Conservation (phyloP, 2,113 vertebrate genomes). For the Triplophysa tibetana region DNA sequence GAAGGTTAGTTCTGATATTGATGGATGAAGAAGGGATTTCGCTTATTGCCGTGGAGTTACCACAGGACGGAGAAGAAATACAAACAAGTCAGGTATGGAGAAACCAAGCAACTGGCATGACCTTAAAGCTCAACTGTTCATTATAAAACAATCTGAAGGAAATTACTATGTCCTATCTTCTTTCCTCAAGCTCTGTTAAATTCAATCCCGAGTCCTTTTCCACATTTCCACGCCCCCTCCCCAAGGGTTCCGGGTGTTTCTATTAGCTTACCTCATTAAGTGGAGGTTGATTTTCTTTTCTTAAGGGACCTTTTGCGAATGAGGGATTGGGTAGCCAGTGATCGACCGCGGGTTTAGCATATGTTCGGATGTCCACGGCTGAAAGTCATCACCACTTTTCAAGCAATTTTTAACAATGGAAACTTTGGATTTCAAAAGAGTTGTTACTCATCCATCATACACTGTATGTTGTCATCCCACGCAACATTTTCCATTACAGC, state of each 20-base stretch:
- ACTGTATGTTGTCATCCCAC: conserved; percentile 27
- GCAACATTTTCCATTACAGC: conserved; percentile 34
- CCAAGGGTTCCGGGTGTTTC: neutral
- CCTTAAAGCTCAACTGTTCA: conserved; percentile 1
- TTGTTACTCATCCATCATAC: conserved; percentile 32
- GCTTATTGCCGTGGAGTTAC: conserved; percentile 4
- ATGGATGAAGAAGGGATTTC: conserved; percentile 27
- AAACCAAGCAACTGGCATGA: neutral
- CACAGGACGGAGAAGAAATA: conserved; percentile 5
- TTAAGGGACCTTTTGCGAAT: conserved; percentile 1
- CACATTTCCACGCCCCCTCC: neutral
- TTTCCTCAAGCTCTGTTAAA: conserved; percentile 5
- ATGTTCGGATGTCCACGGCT: neutral
- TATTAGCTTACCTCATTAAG: conserved; percentile 31
- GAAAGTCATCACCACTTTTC: neutral
- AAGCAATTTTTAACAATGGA: neutral
- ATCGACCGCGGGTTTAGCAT: neutral
- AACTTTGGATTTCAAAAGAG: conserved; percentile 15
- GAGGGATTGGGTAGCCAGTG: conserved; percentile 10
- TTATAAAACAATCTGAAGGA: conserved; percentile 12
- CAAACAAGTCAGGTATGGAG: conserved; percentile 5
- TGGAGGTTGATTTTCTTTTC: conserved; percentile 19
- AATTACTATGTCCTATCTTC: conserved; percentile 22
- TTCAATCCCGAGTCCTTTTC: conserved; percentile 4
- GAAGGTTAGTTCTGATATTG: conserved; percentile 33